Evolutionary conservation across 2,797 vertebrate species (phyloP), one percentile per base, ranked within the genome.

Genomic region (Chloroceryle amazona): DNA sequence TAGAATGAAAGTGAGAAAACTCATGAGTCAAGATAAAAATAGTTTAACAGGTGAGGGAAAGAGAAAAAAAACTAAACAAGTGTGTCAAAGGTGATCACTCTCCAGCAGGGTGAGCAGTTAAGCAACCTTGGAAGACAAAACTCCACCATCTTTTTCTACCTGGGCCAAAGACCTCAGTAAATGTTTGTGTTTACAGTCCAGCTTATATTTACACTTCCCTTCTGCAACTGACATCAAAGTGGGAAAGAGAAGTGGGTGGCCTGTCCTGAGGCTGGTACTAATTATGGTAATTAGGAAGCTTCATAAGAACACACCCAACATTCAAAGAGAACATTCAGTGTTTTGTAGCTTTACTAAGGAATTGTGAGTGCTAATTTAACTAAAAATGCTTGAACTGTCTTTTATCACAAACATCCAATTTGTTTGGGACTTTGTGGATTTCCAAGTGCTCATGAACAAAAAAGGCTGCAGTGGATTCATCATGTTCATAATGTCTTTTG

Each of bases 191-290:
- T 96, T 90, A 79, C 41, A 82, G 83, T 74, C 67, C 88, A 76
- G 63, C 37, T 80, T 67, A 23, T 90, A 29, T 80, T 93, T 89
- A 63, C 63, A 51, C 60, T 73, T 91, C 52, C 39, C 25, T 86
- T 90, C 58, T 84, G 76, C 41, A 86, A 44, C 74, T 71, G 81
- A 86, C 86, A 95, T 93, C 78, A 92, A 95, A 95, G 90, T 58
- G 55, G 47, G 66, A 82, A 76, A 90, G 58, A 93, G 25, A 90
- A 90, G 91, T 76, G 76, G 76, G 60, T 94, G 90, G 88, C 71
- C 78, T 12, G 11, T 52, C 44, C 19, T 13, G 13, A 46, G 55
- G 44, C 55, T 90, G 66, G 44, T 73, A 61, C 63, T 82, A 82
- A 85, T 85, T 89, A 91, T 11, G 55, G 37, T 72, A 82, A 47